Evolutionary conservation across 2,797 vertebrate species (phyloP).

Genomic region (Carduelis carduelis): DNA sequence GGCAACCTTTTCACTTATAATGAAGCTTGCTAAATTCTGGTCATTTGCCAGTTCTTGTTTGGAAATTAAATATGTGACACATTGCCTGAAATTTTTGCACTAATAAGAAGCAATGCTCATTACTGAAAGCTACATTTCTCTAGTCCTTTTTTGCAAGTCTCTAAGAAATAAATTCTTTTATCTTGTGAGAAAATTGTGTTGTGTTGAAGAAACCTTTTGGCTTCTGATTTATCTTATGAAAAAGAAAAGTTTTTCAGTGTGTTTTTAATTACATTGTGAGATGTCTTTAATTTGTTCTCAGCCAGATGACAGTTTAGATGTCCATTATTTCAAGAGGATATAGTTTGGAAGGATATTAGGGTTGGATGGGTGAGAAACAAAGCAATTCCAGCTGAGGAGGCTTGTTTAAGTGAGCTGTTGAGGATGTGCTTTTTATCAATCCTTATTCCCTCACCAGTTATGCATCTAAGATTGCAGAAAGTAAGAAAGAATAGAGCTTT

Average conservation of each 20-base stretch:
- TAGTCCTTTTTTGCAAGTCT: not conserved
- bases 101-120: not conserved
- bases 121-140: not conserved
- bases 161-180: not conserved
- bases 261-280: not conserved
- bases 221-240: not conserved
- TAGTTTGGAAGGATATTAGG: not conserved
- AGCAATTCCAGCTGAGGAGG: not conserved
- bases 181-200: not conserved
- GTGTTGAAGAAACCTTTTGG: not conserved
- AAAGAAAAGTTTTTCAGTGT: not conserved
- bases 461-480: not conserved
- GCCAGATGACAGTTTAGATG: not conserved
- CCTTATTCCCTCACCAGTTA: not conserved
- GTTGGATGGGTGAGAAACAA: not conserved
- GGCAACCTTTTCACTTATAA: conserved; percentile 5
- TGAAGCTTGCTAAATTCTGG: conserved; percentile 19
- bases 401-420: not conserved
- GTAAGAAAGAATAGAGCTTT: not conserved
- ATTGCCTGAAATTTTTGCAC: not conserved
- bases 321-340: not conserved
- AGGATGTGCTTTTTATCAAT: not conserved
- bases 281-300: not conserved
- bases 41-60: not conserved
- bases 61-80: not conserved